These are phyloP conservation scores for Prolemur simus DNA, from an alignment of 2,113 vertebrate species.

Conservation along the genomic window DNA sequence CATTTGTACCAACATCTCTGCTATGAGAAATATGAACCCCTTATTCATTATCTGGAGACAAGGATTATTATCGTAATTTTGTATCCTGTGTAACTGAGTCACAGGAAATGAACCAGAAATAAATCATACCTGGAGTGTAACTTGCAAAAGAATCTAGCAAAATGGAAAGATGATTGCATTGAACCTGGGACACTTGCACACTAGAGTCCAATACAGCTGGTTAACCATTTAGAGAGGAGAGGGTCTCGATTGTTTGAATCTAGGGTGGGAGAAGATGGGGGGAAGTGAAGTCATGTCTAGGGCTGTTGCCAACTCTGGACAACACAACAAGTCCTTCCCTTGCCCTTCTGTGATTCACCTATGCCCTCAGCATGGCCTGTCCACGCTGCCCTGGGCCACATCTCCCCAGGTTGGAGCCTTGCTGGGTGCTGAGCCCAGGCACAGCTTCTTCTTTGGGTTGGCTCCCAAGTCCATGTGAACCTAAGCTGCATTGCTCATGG, in stretches of 20 bases:
- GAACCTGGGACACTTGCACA: not conserved
- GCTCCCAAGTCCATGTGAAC: not conserved
- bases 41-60: constrained; percentile 76
- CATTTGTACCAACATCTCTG: constrained; percentile 61
- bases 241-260: not conserved
- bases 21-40: constrained; percentile 65
- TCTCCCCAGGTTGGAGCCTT: too few relatives aligned
- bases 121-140: constrained; percentile 73
- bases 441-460: not conserved
- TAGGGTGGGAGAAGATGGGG: not conserved
- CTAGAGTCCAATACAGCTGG: not conserved
- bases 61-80: constrained; percentile 72
- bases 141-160: not conserved
- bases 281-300: not conserved
- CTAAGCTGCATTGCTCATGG: not conserved
- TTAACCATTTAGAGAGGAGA: not conserved
- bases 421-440: not conserved
- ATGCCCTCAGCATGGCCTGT: too few relatives aligned
- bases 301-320: not conserved
- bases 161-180: not conserved
- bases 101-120: constrained; percentile 73
- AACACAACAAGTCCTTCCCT: not conserved
- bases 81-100: constrained; percentile 73
- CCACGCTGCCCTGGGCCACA: not conserved
- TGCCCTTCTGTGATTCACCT: not conserved